Percentiles rank a stretch among this genome's conserved stretches.
Evolutionary conservation across 2,888 invertebrate genomes (phyloP).

Genomic region (Zeuzera pyrina): DNA sequence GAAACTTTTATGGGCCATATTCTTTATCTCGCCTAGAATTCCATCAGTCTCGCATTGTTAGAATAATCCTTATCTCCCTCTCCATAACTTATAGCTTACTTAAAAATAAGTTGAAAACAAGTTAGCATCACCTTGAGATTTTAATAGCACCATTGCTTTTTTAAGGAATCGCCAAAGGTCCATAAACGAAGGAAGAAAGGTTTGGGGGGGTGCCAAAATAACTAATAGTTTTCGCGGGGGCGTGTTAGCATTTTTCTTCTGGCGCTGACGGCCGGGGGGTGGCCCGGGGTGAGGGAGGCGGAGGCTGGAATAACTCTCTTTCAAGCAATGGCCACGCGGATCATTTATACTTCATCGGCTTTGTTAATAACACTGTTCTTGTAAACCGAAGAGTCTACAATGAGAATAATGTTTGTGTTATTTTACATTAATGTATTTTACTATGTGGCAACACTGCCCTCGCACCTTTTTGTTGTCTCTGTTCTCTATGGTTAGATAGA

Average conservation of each 20-base stretch:
- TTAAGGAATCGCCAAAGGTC: constrained; percentile 20
- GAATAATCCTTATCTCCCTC: constrained; percentile 10
- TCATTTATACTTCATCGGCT: constrained; percentile 69
- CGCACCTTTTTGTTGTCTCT: too few relatives aligned
- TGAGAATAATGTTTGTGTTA: too few relatives aligned
- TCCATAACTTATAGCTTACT: not conserved
- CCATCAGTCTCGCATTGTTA: constrained; percentile 55
- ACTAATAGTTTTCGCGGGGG: constrained; percentile 73
- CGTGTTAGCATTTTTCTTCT: constrained; percentile 74
- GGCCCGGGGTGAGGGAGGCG: constrained; percentile 19
- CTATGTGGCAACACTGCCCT: too few relatives aligned
- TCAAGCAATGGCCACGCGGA: constrained; percentile 57
- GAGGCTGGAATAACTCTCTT: constrained; percentile 47
- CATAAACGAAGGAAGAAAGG: constrained; percentile 54
- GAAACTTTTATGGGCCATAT: constrained; percentile 65
- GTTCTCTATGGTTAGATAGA: too few relatives aligned
- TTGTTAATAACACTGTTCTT: too few relatives aligned
- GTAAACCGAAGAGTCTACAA: too few relatives aligned
- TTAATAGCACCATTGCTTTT: constrained; percentile 1
- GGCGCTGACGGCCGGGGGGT: constrained; percentile 51
- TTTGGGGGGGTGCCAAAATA: constrained; percentile 68
- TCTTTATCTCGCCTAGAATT: constrained; percentile 67
- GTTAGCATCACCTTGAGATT: constrained; percentile 2
- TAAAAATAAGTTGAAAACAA: not conserved
- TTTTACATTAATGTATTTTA: too few relatives aligned